phyloP scores from a whole-genome alignment of 2,797 vertebrate genomes.

The Chelonia mydas region DNA sequence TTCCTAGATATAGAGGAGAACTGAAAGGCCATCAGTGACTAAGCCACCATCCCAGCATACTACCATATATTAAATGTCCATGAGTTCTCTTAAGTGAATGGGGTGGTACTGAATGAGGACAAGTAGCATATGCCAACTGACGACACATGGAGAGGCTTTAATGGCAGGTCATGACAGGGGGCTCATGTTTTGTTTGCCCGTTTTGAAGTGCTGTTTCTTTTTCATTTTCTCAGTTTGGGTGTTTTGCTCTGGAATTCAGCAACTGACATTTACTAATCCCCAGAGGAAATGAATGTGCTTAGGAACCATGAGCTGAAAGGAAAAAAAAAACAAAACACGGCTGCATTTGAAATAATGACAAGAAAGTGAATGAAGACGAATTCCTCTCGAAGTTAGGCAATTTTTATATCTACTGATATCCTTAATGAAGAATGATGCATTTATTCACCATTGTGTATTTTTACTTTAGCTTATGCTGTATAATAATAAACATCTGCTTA shows the following conservation, averaged over 20 bases:
- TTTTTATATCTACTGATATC: slow-evolving; percentile 54
- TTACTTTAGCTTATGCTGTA: background rate
- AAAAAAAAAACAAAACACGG: slow-evolving; percentile 36
- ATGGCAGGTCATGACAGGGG: background rate
- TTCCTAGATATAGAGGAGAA: background rate
- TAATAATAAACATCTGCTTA: slow-evolving; percentile 54
- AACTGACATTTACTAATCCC: slow-evolving; percentile 48
- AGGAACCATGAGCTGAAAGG: slow-evolving; percentile 55
- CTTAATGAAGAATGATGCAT: slow-evolving; percentile 26
- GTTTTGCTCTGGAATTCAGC: background rate
- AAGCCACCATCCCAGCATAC: background rate
- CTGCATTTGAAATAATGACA: slow-evolving; percentile 60
- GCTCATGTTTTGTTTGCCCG: background rate
- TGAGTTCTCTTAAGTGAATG: background rate
- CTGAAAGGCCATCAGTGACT: background rate
- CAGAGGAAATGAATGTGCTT: slow-evolving; percentile 64
- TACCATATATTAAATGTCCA: background rate
- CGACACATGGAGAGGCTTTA: background rate
- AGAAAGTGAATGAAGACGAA: slow-evolving; percentile 67
- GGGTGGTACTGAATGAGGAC: background rate
- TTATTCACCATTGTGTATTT: slow-evolving; percentile 41
- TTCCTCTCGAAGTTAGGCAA: slow-evolving; percentile 69
- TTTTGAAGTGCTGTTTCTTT: background rate
- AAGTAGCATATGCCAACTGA: rapidly evolving
- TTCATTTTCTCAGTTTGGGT: background rate